Evolutionary conservation across 2,797 vertebrate species (phyloP), one percentile per base, ranked within the genome.

Genomic region (Poeciliopsis paucimaculata): DNA sequence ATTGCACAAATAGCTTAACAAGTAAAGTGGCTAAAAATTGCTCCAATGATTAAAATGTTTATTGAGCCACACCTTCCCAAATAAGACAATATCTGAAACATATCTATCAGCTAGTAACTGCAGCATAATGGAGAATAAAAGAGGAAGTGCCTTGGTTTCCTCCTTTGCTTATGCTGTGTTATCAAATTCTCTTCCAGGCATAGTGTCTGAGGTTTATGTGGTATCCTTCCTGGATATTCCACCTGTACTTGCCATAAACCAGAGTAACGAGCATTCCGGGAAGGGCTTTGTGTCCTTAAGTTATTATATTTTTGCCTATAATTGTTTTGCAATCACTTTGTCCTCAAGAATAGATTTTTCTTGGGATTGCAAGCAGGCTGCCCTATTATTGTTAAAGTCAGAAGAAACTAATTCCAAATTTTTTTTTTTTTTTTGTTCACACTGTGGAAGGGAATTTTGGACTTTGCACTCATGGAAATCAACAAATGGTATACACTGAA

Each of bases 61-160:
- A 9, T 60, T n/a, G 3, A 43, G 75, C 43, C 34, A 82, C 43
- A 87, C 82, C 57, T 86, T 43, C 43, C 36, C 2, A 0, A 16
- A 31, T 36, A 64, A 45, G 15, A 49, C 53, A 77, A 45, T 41
- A 72, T 70, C 26, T 77, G 57, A 71, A 84, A 74, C 66, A 77
- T 72, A 84, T 82, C 78, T 76, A 64, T 78, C 43, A 31, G 16
- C 86, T 87, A 80, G 89, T 91, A 86, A 86, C 82, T 87, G 79
- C 78, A 66, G 88, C 80, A 84, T 81, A 88, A 88, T 91, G 90
- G 88, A 88, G 83, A 91, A 85, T 84, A 86, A 90, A 95, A 94
- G 89, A 93, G 91, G 93, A 94, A 94, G 90, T 92, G 73, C 73
- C 72, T 91, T 64, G 57, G 82, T 90, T 92, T 93, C 86, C 88